Percentiles rank a stretch among this genome's conserved stretches.
Evolutionary conservation across 1,140 invertebrate species (phyloP).

Genomic region (Temnothorax nylanderi): DNA sequence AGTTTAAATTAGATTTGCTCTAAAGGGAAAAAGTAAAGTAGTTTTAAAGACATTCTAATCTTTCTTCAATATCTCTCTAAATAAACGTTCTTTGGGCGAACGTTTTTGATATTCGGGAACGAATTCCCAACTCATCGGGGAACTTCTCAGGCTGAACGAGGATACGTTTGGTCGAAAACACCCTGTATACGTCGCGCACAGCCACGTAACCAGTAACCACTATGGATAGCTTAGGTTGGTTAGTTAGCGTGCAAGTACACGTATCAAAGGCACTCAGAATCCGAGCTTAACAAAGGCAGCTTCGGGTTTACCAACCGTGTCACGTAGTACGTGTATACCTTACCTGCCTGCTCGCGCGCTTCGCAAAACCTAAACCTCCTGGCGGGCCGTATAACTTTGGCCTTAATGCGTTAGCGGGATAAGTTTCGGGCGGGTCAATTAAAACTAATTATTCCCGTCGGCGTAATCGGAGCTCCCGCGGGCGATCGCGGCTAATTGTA

Average conservation of each 20-base stretch:
- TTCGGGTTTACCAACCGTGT: slow-evolving; percentile 85
- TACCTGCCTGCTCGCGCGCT: slow-evolving; percentile 82
- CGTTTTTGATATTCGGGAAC: background rate
- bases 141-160: background rate
- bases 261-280: slow-evolving; percentile 86
- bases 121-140: background rate
- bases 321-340: slow-evolving; percentile 85
- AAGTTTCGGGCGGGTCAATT: slow-evolving; percentile 80
- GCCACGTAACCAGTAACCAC: slow-evolving; percentile 54
- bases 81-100: background rate
- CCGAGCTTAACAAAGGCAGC: slow-evolving; percentile 85
- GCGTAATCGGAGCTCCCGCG: slow-evolving; percentile 64
- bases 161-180: slow-evolving; percentile 23
- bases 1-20: background rate
- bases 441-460: slow-evolving; percentile 80
- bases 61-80: background rate
- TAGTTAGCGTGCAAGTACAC: slow-evolving; percentile 87
- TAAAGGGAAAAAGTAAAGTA: background rate
- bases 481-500: slow-evolving; percentile 71
- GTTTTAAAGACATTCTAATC: background rate
- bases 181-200: slow-evolving; percentile 35
- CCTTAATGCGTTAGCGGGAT: slow-evolving; percentile 82
- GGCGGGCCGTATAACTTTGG: slow-evolving; percentile 80
- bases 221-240: slow-evolving; percentile 85
- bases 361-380: slow-evolving; percentile 81